Evolutionary conservation across 2,888 invertebrate genomes (phyloP), one percentile per base, ranked within the genome.

Genomic region (Notodonta dromedarius): DNA sequence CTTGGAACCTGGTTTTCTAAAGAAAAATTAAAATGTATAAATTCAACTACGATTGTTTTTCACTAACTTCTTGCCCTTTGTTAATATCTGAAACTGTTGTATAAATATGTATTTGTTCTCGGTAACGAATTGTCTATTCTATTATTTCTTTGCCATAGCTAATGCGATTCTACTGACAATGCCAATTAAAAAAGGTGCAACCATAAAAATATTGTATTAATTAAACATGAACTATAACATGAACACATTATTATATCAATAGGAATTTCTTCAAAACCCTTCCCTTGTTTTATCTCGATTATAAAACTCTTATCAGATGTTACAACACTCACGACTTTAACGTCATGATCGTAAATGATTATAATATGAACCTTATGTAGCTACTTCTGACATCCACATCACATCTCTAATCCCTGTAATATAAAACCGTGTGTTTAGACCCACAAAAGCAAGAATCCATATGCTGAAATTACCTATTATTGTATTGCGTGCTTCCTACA

Each of bases 1-100:
- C 72, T 65, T 53, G 61, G 13, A 46, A n/a, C 46, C 35, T 5
- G 11, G 39, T 42, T 40, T 40, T 40, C 55, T 42, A 39, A 16
- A 42, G 44, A 52, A 52, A 52, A 35, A 51, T 51, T 16, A 46
- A 46, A 13, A 46, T 46, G 3, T 5, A 46, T 46, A 7, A 5
- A 46, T n/a, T 46, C n/a, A n/a, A 12, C 12, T 44, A 12, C 44
- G 9, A 12, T 9, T 46, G 46, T 46, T 46, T 46, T 46, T 46
- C 46, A 13, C 11, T 6, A 11, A 44, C n/a, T 7, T 46, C 11
- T 46, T 46, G 9, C n/a, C 12, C 3, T 44, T 24, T 24, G 24
- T 24, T 24, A 24, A 24, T 42, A 46, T n/a, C 46, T 13, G 46
- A 5, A 13, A 5, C 46, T 46, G 5, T 46, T n/a, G 13, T n/a